Evolutionary conservation across 30 jellyfish, hydroid and myxozoan genomes (phyloP).

Genomic region (Turritopsis dohrnii): DNA sequence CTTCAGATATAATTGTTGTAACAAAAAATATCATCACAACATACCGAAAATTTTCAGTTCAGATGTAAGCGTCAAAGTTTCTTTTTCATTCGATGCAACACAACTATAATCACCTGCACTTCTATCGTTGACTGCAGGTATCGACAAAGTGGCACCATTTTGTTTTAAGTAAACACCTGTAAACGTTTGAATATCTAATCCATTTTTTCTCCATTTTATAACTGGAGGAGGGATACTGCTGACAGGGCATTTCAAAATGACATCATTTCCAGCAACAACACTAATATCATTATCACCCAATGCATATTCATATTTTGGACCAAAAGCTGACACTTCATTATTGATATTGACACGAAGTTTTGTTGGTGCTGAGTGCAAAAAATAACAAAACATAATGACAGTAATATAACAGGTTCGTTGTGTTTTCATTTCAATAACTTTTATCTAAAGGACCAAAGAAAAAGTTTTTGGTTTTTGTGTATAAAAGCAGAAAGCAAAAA

Average conservation of each 20-base stretch:
- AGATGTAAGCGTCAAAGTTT: not conserved
- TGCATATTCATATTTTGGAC: conserved; percentile 24
- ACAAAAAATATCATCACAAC: too few species aligned
- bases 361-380: conserved; percentile 41
- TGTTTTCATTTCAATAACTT: too few species aligned
- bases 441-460: too few species aligned
- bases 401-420: too few species aligned
- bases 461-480: too few species aligned
- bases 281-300: conserved; percentile 55
- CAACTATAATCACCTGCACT: conserved; percentile 55
- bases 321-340: not conserved
- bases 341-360: not conserved
- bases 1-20: too few species aligned
- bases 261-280: conserved; percentile 52
- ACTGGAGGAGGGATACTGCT: conserved; percentile 70
- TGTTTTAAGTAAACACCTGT: conserved; percentile 41
- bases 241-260: conserved; percentile 54
- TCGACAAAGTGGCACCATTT: conserved; percentile 35
- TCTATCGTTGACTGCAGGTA: conserved; percentile 42
- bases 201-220: conserved; percentile 52
- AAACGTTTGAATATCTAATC: conserved; percentile 30
- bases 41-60: conserved; percentile 10
- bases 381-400: not conserved
- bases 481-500: too few species aligned
- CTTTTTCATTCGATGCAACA: conserved; percentile 53